Evolutionary conservation across 1,140 invertebrate species (phyloP).

Genomic region (Bombus sibiricus): DNA sequence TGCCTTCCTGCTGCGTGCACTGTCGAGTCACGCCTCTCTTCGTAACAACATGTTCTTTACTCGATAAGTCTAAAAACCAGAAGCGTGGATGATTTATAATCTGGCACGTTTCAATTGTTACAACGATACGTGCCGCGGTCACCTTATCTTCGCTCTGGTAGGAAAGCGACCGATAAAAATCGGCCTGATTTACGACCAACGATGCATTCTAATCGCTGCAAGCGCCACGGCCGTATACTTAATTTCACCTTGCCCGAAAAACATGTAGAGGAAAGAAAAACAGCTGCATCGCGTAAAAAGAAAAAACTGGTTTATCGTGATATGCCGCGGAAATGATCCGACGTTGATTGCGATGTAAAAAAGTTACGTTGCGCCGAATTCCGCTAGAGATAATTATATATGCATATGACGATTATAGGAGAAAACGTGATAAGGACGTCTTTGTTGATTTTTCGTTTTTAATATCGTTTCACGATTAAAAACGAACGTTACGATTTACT

Average conservation of each 20-base stretch:
- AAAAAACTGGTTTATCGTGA: background rate
- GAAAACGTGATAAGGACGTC: too few species aligned
- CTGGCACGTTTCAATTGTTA: constrained; percentile 42
- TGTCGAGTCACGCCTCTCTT: constrained; percentile 20
- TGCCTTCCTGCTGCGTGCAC: constrained; percentile 36
- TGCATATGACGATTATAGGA: background rate
- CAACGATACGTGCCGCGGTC: constrained; percentile 25
- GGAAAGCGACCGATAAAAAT: constrained; percentile 35
- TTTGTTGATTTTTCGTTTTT: too few species aligned
- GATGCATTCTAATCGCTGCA: constrained; percentile 37
- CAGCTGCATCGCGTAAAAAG: background rate
- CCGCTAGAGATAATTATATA: background rate
- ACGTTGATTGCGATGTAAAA: background rate
- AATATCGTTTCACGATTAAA: too few species aligned
- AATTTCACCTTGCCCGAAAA: constrained; percentile 1
- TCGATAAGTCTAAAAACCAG: constrained; percentile 45
- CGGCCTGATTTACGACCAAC: constrained; percentile 29
- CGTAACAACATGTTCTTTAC: constrained; percentile 27
- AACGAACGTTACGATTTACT: too few species aligned
- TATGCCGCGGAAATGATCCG: background rate
- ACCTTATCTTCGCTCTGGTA: constrained; percentile 25
- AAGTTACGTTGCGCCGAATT: background rate
- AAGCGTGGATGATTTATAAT: constrained; percentile 52
- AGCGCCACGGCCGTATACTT: constrained; percentile 5
- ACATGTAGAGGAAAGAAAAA: background rate